phyloP scores from a whole-genome alignment of 2,888 invertebrate species.

The Tuta absoluta region DNA sequence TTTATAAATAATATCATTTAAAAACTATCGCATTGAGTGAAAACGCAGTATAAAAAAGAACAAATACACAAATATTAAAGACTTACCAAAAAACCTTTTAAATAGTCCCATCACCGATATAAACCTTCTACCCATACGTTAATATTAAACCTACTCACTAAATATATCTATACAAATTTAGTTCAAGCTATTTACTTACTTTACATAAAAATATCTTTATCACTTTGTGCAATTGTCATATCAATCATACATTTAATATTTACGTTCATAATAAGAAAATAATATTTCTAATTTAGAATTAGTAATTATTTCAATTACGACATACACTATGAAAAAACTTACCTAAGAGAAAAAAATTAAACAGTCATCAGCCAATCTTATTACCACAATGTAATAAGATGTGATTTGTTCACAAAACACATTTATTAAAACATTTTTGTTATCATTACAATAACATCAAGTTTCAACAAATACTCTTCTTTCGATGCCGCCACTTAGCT shows the following conservation, averaged over 20 bases:
- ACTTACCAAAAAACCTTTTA: background rate
- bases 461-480: background rate
- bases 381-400: slow-evolving; percentile 22
- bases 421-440: background rate
- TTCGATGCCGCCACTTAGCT: background rate
- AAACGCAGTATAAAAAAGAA: slow-evolving; percentile 63
- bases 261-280: too few relatives aligned
- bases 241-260: background rate
- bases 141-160: background rate
- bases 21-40: slow-evolving; percentile 51
- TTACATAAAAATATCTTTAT: background rate
- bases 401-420: slow-evolving; percentile 5
- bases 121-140: background rate
- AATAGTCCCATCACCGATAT: slow-evolving; percentile 6
- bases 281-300: too few relatives aligned
- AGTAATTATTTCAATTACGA: too few relatives aligned
- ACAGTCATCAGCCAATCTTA: slow-evolving; percentile 10
- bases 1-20: background rate
- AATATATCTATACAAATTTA: background rate
- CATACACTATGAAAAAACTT: too few relatives aligned
- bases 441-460: slow-evolving; percentile 4
- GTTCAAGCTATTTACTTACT: background rate
- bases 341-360: background rate
- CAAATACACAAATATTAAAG: background rate
- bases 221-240: slow-evolving; percentile 27